Evolutionary conservation across 1,140 invertebrate species (phyloP).

Genomic region (Caenorhabditis remanei): DNA sequence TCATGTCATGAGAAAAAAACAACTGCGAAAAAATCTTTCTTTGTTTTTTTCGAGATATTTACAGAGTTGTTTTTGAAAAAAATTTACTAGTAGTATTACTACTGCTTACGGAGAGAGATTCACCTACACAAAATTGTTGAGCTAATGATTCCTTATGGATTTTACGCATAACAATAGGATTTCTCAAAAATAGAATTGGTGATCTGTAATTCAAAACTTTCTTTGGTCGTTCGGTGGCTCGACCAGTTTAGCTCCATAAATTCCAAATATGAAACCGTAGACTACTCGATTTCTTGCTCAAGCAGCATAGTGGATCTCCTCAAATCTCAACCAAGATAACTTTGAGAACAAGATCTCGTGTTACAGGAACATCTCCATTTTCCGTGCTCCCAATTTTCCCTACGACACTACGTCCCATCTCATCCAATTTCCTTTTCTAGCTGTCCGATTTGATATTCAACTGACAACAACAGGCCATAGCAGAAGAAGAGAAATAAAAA

Average conservation of each 20-base stretch:
- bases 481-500: slow-evolving; percentile 1
- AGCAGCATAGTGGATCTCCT: not conserved
- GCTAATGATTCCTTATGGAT: too few relatives aligned
- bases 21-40: too few relatives aligned
- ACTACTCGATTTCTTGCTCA: not conserved
- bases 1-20: too few relatives aligned
- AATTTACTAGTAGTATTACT: too few relatives aligned
- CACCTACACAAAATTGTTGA: too few relatives aligned
- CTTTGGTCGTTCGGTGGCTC: not conserved
- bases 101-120: too few relatives aligned
- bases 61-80: too few relatives aligned
- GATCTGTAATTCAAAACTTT: slow-evolving; percentile 7
- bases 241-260: not conserved
- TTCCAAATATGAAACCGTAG: not conserved
- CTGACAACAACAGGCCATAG: slow-evolving; percentile 9
- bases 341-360: slow-evolving; percentile 48
- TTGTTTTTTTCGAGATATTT: too few relatives aligned
- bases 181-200: not conserved
- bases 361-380: slow-evolving; percentile 53
- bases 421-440: slow-evolving; percentile 28
- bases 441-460: slow-evolving; percentile 8
- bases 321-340: slow-evolving; percentile 29
- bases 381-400: slow-evolving; percentile 37
- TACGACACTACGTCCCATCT: not conserved
- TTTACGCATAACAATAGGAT: too few relatives aligned